Evolutionary conservation across 2,113 vertebrate genomes (phyloP), one percentile per base, ranked within the genome.

Genomic region (Mustelus asterias): DNA sequence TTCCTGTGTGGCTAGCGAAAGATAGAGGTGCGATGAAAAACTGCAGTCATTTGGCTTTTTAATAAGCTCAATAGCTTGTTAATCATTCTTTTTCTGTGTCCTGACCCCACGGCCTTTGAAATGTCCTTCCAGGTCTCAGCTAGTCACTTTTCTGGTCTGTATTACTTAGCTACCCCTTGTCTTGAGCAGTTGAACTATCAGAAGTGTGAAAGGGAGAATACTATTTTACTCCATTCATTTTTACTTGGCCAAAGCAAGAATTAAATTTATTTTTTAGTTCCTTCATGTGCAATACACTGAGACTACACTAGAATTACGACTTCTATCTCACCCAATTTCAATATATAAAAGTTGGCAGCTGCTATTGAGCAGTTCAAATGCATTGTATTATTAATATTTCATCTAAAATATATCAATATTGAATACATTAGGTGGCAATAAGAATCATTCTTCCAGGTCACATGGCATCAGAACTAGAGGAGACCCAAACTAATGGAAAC

Each of bases 401-500:
- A 95, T 72, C 54, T 95, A 95, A 54, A 44, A 95, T n/a, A 67
- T 95, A 95, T 95, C 94, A 72, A 95, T 95, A 95, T 72, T 72
- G 67, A 95, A 72, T 76, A 54, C 26, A 54, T 72, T 95, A 44
- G 37, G 37, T 95, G 13, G 41, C 63, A 95, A 95, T 72, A 72
- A 54, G 94, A 95, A 76, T 76, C 11, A 48, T 44, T 70, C 41
- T 29, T 95, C 69, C 94, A 95, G 69, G 41, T 95, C 60, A 41
- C 22, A 41, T 58, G 18, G 89, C 16, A 65, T 37, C 44, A 29
- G 94, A 72, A 22, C 67, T 41, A 95, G 29, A 63, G 58, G 4
- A 13, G 88, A 60, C 29, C 86, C 88, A 90, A 89, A 89, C 54
- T 60, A 60, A 90, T 90, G 26, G 29, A 90, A 90, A 33, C 88